Conservation (phyloP, 2,888 invertebrate genomes). For the Lacanobia wlatinum region DNA sequence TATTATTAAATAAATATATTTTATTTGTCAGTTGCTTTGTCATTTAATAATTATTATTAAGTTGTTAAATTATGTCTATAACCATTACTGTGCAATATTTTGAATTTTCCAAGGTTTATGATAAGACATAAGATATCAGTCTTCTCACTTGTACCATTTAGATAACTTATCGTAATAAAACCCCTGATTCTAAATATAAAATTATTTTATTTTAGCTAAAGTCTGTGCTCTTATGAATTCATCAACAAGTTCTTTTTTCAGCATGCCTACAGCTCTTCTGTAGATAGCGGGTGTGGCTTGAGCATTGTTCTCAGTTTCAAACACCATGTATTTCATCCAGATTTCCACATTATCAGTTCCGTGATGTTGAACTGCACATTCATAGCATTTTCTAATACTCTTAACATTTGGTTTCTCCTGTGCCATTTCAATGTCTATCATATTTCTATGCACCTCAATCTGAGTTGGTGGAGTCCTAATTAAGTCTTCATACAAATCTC, state of each 20-base stretch:
- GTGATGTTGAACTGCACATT: conserved; percentile 92
- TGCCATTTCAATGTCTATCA: conserved; percentile 90
- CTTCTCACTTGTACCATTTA: conserved; percentile 50
- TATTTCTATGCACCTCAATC: conserved; percentile 91
- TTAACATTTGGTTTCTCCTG: conserved; percentile 86
- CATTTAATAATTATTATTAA: conserved; percentile 60
- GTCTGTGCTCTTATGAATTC: conserved; percentile 90
- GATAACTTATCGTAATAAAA: conserved; percentile 61
- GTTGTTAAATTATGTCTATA: conserved; percentile 37
- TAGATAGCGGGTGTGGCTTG: conserved; percentile 90
- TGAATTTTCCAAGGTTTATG: conserved; percentile 42
- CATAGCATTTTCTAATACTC: conserved; percentile 91
- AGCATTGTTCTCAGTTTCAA: conserved; percentile 92
- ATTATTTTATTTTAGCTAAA: conserved; percentile 85
- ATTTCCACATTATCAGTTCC: conserved; percentile 92
- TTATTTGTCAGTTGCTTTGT: conserved; percentile 78
- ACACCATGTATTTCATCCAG: conserved; percentile 94
- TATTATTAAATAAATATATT: conserved; percentile 87
- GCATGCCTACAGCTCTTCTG: conserved; percentile 91
- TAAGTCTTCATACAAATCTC: conserved; percentile 91
- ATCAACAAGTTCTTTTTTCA: conserved; percentile 89
- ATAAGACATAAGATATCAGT: conserved; percentile 48
- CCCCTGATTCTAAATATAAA: conserved; percentile 46
- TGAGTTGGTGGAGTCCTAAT: conserved; percentile 91
- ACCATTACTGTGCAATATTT: conserved; percentile 32